Conservation (phyloP, 2,797 vertebrate species). For the Schizothorax lantsangensis region DNA sequence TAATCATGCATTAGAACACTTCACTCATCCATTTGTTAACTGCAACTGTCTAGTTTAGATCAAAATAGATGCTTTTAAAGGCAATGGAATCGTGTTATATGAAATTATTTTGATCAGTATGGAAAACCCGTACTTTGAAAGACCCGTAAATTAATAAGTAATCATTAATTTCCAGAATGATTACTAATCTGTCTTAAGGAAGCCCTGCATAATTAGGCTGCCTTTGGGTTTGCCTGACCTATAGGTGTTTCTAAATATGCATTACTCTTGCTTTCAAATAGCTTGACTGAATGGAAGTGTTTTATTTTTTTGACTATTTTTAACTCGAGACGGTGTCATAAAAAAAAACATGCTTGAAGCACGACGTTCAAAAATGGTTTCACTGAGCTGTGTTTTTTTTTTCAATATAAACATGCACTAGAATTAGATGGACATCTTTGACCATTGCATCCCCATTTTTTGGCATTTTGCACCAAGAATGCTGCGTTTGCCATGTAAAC, state of each 20-base stretch:
- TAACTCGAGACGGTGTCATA: not conserved
- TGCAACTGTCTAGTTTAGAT: not conserved
- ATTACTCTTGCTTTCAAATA: not conserved
- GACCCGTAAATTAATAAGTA: no score
- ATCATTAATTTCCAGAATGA: not conserved
- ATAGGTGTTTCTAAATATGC: not conserved
- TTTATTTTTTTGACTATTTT: not conserved
- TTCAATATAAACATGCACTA: not conserved
- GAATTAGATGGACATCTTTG: not conserved
- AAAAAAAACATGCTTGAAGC: not conserved
- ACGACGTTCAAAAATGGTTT: not conserved
- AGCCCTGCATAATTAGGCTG: not conserved
- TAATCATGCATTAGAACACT: constrained; percentile 11
- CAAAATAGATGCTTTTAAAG: constrained; percentile 8
- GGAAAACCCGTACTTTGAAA: not conserved
- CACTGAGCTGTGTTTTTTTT: not conserved
- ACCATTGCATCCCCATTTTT: not conserved
- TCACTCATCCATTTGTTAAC: not conserved
- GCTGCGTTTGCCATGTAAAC: not conserved
- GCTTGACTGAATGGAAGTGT: not conserved
- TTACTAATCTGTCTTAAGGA: constrained; percentile 1
- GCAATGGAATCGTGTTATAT: not conserved
- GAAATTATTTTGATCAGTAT: not conserved
- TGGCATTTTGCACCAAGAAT: not conserved
- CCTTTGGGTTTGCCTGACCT: not conserved